Percentiles rank a stretch among this genome's conserved stretches.
Conservation (phyloP, 2,113 vertebrate species). For the Neodon shergylaensis region DNA sequence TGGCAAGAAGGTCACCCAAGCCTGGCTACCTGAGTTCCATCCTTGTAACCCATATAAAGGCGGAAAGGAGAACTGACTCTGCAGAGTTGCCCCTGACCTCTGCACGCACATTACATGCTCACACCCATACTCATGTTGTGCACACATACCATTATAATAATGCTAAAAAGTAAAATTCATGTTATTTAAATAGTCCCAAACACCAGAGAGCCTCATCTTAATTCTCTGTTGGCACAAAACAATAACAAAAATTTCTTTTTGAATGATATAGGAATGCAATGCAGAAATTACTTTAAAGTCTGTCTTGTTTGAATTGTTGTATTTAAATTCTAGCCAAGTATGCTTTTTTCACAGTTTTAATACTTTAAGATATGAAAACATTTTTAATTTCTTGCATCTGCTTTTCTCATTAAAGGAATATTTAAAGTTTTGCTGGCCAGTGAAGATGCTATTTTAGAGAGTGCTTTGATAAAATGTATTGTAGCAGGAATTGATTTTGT, state of each 20-base stretch:
- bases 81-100: not conserved
- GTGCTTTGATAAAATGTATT: not conserved
- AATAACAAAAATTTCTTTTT: conserved; percentile 30
- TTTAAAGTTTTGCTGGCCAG: conserved; percentile 11
- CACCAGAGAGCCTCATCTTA: not conserved
- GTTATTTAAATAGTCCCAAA: not conserved
- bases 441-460: conserved; percentile 35
- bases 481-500: conserved; percentile 1
- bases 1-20: not conserved
- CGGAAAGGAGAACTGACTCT: not conserved
- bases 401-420: conserved; percentile 16
- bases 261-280: not conserved
- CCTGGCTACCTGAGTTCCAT: not conserved
- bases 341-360: not conserved
- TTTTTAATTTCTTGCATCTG: not conserved
- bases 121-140: not conserved
- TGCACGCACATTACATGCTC: not conserved
- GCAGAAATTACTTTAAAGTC: not conserved
- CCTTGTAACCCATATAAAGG: not conserved
- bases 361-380: conserved; percentile 2
- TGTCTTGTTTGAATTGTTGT: conserved; percentile 9
- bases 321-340: conserved; percentile 25
- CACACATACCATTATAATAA: no score
- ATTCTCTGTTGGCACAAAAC: not conserved
- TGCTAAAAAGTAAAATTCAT: not conserved